phyloP scores from a whole-genome alignment of 2,797 vertebrate species.

The Anomalospiza imberbis region DNA sequence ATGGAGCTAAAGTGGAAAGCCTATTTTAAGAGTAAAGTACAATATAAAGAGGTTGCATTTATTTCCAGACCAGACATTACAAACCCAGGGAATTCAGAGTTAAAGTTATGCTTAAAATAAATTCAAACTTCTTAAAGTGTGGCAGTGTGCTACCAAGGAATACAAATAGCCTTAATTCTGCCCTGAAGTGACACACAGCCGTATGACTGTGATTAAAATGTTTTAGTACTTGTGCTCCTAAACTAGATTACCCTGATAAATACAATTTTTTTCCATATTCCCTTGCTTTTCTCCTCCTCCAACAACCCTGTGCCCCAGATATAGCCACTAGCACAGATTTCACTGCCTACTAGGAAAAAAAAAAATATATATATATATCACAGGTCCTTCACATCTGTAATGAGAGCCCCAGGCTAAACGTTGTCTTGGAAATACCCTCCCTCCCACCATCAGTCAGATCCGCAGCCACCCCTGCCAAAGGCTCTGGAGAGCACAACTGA shows the following conservation, averaged over 20 bases:
- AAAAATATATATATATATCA: not conserved
- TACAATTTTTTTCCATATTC: not conserved
- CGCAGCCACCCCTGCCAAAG: not conserved
- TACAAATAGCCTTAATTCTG: slow-evolving; percentile 27
- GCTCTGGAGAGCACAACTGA: not conserved
- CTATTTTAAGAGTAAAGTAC: not conserved
- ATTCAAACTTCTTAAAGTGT: slow-evolving; percentile 28
- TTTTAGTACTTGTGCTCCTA: slow-evolving; percentile 32
- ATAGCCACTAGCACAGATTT: not conserved
- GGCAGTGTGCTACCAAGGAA: slow-evolving; percentile 25
- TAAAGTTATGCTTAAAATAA: slow-evolving; percentile 46
- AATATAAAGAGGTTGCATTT: not conserved
- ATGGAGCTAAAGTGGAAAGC: not conserved
- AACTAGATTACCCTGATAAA: slow-evolving; percentile 29
- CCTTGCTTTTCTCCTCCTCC: not conserved
- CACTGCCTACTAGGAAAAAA: not conserved
- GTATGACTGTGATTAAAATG: slow-evolving; percentile 41
- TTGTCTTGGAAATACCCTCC: slow-evolving; percentile 33
- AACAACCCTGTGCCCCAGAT: not conserved
- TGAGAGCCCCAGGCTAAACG: not conserved
- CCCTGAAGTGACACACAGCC: slow-evolving; percentile 28
- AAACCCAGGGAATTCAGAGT: slow-evolving; percentile 28
- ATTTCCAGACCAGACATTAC: not conserved
- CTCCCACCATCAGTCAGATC: not conserved
- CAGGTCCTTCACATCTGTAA: not conserved